Evolutionary conservation across 1,140 invertebrate species (phyloP), one percentile per base, ranked within the genome.

Genomic region (Drosophila nigrodunni): DNA sequence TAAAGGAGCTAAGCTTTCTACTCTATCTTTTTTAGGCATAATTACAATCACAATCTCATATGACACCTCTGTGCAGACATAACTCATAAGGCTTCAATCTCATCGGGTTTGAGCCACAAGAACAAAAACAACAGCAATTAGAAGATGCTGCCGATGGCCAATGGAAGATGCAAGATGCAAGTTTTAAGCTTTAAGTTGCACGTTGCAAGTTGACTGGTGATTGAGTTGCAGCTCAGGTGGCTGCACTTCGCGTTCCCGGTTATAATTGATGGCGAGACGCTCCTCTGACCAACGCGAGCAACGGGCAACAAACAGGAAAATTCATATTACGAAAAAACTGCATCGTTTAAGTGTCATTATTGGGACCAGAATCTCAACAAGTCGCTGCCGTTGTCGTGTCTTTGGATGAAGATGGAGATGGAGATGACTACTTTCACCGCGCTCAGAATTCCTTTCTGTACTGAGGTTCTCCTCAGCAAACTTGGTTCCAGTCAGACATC

Each of bases 271-370:
- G 74, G 55, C 65, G 75, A 74, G 75, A 77, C 74, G 80, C 54
- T 71, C 47, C 74, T 76, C 74, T 37, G 65, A 58, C 44, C 41
- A 43, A 43, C 7, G 62, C 69, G 57, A 66, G 34, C 58, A 64
- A 46, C 70, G 69, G 66, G 67, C 74, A 62, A 70, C 75, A 87
- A 82, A 82, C 82, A 87, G 82, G 82, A 87, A 87, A 88, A 88
- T 88, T 87, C 82, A 82, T 87, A 87, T 87, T 87, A 87, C 83
- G 79, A 87, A 87, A 87, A 87, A 87, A 87, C 50, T 87, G 82
- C 83, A 87, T 88, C 83, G 83, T 81, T 87, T 88, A 88, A 88
- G 83, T 87, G 82, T 87, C 82, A 88, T 87, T 87, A 87, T 87
- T 87, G 82, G 83, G 82, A 87, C 82, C 82, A 87, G 82, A 87